Conservation (phyloP, 2,113 vertebrate species). For the Neogobius melanostomus region DNA sequence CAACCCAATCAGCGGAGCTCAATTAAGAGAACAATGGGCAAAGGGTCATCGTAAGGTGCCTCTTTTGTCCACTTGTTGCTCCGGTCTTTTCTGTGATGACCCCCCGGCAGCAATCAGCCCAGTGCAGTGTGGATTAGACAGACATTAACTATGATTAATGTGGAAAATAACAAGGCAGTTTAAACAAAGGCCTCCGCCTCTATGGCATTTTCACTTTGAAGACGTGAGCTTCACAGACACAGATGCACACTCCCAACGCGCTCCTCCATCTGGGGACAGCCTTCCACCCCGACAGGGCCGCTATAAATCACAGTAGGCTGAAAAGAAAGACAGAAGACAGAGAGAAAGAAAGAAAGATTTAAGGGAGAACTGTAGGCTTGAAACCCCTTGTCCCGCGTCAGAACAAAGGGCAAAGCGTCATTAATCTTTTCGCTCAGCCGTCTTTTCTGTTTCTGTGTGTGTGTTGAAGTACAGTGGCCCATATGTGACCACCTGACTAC, state of each 20-base stretch:
- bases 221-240: constrained; percentile 33
- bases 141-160: constrained; percentile 70
- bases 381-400: constrained; percentile 42
- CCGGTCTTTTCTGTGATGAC: constrained; percentile 44
- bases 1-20: constrained; percentile 79
- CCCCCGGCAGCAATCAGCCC: constrained; percentile 57
- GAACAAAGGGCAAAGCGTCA: constrained; percentile 61
- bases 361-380: constrained; percentile 48
- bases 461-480: constrained; percentile 26
- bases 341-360: constrained; percentile 34
- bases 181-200: constrained; percentile 60
- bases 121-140: constrained; percentile 58
- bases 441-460: constrained; percentile 11
- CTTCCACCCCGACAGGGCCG: constrained; percentile 33
- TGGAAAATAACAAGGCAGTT: constrained; percentile 49
- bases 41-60: constrained; percentile 54
- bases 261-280: constrained; percentile 47
- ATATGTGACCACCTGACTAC: not conserved
- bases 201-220: constrained; percentile 54
- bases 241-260: constrained; percentile 20
- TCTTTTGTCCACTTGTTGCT: constrained; percentile 35
- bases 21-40: constrained; percentile 78
- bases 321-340: constrained; percentile 24
- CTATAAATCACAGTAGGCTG: constrained; percentile 52
- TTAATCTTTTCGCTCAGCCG: constrained; percentile 52